Percentiles rank a stretch among this genome's conserved stretches.
phyloP scores from a whole-genome alignment of 2,113 vertebrate species.

The Elgaria multicarinata region DNA sequence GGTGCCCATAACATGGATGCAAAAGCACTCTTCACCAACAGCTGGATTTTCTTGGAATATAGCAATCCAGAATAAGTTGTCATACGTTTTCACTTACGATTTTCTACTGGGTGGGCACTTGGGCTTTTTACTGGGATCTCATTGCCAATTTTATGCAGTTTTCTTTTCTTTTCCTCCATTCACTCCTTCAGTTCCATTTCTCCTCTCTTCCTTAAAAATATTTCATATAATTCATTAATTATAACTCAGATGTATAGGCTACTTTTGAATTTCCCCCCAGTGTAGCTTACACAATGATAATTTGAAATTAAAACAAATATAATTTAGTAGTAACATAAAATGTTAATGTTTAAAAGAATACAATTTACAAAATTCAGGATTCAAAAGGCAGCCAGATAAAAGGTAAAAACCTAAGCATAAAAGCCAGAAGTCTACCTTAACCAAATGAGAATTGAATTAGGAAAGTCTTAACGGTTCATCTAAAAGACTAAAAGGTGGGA shows the following conservation, averaged over 20 bases:
- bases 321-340: not conserved
- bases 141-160: conserved; percentile 46
- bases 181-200: conserved; percentile 35
- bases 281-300: not conserved
- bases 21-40: not conserved
- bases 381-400: not conserved
- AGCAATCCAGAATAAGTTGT: conserved; percentile 36
- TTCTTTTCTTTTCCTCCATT: not conserved
- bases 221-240: not conserved
- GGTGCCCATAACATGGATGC: not conserved
- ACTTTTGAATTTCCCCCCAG: not conserved
- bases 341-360: not conserved
- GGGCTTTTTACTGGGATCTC: conserved; percentile 53
- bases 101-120: conserved; percentile 52
- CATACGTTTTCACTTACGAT: conserved; percentile 31
- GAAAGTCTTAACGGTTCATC: not conserved
- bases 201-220: not conserved
- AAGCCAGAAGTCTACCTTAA: no score
- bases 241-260: not conserved
- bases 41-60: conserved; percentile 47
- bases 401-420: not conserved
- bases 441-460: not conserved
- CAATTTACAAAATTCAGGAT: no score
- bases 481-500: no score
- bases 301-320: not conserved